Percentiles rank a stretch among this genome's conserved stretches.
phyloP scores from a whole-genome alignment of 92 coral and sea anemone species.

The Palythoa heliodiscus region DNA sequence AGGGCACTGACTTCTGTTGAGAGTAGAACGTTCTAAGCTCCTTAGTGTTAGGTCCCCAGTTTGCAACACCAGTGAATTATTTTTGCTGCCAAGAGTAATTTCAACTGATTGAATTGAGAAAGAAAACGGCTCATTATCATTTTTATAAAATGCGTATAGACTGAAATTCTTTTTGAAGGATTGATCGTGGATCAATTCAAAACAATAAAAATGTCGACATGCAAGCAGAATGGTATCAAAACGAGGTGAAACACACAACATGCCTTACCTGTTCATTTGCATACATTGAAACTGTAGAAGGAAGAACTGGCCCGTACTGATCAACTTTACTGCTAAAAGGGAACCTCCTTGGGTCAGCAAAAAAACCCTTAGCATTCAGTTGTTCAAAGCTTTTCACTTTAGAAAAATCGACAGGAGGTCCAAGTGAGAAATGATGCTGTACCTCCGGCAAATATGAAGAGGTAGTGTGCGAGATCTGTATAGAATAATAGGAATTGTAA shows the following conservation, averaged over 20 bases:
- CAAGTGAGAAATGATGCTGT: background rate
- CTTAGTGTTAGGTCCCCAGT: no score
- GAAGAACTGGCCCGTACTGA: background rate
- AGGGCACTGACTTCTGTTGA: no score
- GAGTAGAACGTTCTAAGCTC: no score
- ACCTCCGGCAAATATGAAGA: conserved; percentile 8
- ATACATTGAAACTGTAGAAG: background rate
- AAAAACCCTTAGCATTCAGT: conserved; percentile 25
- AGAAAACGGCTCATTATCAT: no score
- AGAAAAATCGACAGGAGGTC: conserved; percentile 17
- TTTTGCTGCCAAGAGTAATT: no score
- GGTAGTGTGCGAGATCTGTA: background rate
- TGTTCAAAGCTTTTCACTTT: conserved; percentile 35
- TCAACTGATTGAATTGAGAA: no score
- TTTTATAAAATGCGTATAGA: no score
- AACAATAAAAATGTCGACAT: background rate
- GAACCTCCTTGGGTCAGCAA: conserved; percentile 14
- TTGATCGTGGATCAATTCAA: no score
- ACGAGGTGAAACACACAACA: background rate
- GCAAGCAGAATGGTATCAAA: background rate
- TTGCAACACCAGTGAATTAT: no score
- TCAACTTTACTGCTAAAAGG: conserved; percentile 19
- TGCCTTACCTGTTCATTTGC: conserved; percentile 14
- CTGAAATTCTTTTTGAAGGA: no score
- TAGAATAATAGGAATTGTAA: background rate